Percentiles rank a stretch among this genome's conserved stretches.
phyloP scores from a whole-genome alignment of 1,140 invertebrate species.

The Drosophila willistoni region DNA sequence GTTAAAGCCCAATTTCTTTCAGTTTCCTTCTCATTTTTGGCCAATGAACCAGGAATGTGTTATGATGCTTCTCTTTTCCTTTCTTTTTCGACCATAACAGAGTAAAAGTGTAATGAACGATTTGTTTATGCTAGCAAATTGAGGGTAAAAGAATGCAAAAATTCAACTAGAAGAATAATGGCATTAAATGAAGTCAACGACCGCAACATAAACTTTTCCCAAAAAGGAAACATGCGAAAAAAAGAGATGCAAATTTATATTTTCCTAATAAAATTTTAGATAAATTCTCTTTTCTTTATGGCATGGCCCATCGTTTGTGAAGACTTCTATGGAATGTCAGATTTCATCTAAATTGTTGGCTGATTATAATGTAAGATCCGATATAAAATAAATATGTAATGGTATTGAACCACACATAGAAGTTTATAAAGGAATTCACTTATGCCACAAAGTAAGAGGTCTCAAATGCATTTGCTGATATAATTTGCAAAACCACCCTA shows the following conservation, averaged over 20 bases:
- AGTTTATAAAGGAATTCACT: too few relatives aligned
- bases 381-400: too few relatives aligned
- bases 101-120: constrained; percentile 3
- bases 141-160: not conserved
- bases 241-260: not conserved
- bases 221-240: not conserved
- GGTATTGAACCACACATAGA: too few relatives aligned
- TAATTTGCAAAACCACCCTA: not conserved
- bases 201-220: not conserved
- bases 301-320: too few relatives aligned
- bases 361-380: too few relatives aligned
- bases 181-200: not conserved
- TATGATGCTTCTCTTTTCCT: not conserved
- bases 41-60: constrained; percentile 63
- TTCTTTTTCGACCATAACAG: not conserved
- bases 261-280: not conserved
- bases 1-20: constrained; percentile 24
- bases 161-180: not conserved
- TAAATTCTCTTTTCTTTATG: too few relatives aligned
- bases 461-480: too few relatives aligned
- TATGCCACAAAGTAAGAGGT: too few relatives aligned
- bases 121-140: constrained; percentile 6
- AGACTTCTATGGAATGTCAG: too few relatives aligned
- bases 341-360: too few relatives aligned
- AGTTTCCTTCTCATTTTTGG: constrained; percentile 1